These are phyloP conservation scores for Mayetiola destructor DNA, from an alignment of 2,888 invertebrate species.

Conservation along the genomic window DNA sequence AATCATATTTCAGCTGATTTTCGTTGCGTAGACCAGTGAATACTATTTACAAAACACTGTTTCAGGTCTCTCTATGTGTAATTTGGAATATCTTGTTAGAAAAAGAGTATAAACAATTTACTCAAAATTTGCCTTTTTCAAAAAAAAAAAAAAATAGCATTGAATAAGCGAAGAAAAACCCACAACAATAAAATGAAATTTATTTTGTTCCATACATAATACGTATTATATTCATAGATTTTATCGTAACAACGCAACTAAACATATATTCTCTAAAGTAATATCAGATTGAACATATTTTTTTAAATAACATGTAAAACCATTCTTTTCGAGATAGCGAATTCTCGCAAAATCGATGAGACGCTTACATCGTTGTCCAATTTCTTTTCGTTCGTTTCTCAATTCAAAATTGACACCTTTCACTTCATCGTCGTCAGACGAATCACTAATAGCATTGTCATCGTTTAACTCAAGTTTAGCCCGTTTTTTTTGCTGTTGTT, in stretches of 20 bases:
- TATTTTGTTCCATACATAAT: too few species aligned
- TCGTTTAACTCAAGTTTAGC: not conserved
- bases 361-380: constrained; percentile 61
- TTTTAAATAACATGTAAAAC: constrained; percentile 46
- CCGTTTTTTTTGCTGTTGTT: not conserved
- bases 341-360: constrained; percentile 64
- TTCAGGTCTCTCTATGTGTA: too few species aligned
- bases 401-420: constrained; percentile 18
- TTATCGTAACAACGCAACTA: constrained; percentile 41
- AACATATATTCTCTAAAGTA: constrained; percentile 66
- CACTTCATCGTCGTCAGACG: constrained; percentile 15
- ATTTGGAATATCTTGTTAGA: too few species aligned
- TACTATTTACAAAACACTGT: too few species aligned
- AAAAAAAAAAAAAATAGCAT: too few species aligned
- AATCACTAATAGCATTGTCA: not conserved
- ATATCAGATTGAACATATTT: constrained; percentile 49
- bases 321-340: constrained; percentile 41
- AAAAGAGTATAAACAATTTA: too few species aligned
- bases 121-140: too few species aligned
- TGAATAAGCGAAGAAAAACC: too few species aligned
- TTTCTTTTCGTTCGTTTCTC: constrained; percentile 39
- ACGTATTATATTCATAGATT: not conserved
- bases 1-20: too few species aligned
- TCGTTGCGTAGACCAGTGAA: too few species aligned
- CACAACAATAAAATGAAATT: too few species aligned